Conservation (phyloP, 1,140 invertebrate genomes). For the Coptotermes formosanus region DNA sequence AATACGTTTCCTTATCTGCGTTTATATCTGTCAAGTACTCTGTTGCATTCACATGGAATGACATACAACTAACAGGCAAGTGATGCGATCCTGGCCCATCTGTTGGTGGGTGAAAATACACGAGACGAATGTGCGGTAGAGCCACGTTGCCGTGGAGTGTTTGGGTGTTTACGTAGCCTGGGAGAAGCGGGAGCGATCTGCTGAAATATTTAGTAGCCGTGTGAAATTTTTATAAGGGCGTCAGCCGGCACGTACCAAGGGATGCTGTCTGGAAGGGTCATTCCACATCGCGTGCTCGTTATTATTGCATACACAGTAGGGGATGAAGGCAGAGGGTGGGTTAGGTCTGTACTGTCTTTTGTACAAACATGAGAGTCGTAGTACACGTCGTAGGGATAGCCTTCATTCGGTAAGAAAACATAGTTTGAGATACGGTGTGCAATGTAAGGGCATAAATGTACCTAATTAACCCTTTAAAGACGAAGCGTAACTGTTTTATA, state of each 20-base stretch:
- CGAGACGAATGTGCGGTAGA: too few relatives aligned
- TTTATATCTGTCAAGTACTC: too few relatives aligned
- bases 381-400: background rate
- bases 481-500: too few relatives aligned
- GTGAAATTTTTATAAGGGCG: slow-evolving; percentile 33
- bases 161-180: background rate
- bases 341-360: background rate
- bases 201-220: slow-evolving; percentile 34
- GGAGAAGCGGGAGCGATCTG: background rate
- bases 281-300: slow-evolving; percentile 27
- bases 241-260: slow-evolving; percentile 19
- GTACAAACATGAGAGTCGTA: background rate
- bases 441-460: too few relatives aligned
- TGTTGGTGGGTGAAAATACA: too few relatives aligned
- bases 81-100: too few relatives aligned
- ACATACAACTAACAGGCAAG: too few relatives aligned
- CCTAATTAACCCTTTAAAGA: too few relatives aligned
- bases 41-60: too few relatives aligned
- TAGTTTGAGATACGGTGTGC: too few relatives aligned
- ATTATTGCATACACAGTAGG: slow-evolving; percentile 21
- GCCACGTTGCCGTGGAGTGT: background rate
- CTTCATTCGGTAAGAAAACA: too few relatives aligned
- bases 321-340: background rate
- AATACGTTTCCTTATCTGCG: too few relatives aligned
- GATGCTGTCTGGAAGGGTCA: background rate